A percentile compares a stretch with the other conserved stretches of the same genome.
Evolutionary conservation across 2,113 vertebrate species (phyloP).

Genomic region (Mus pahari): DNA sequence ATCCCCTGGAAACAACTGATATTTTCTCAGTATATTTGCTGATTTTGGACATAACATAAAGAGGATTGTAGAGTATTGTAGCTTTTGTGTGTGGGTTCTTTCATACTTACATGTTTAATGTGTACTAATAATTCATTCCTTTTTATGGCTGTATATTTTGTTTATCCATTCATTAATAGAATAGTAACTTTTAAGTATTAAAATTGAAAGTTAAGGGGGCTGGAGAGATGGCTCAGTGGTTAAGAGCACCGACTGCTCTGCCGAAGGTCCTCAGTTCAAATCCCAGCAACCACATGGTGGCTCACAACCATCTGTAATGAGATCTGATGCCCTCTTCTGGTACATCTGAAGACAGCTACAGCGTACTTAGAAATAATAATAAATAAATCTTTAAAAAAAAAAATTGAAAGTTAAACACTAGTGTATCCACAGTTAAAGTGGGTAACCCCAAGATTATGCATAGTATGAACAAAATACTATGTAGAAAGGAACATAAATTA

Average conservation of each 20-base stretch:
- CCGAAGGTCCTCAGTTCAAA: no score
- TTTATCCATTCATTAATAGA: slow-evolving; percentile 72
- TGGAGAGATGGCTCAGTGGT: no score
- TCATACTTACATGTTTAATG: background rate
- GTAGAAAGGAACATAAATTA: slow-evolving; percentile 73
- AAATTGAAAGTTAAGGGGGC: slow-evolving; percentile 70
- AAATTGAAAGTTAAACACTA: slow-evolving; percentile 68
- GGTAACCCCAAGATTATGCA: slow-evolving; percentile 71
- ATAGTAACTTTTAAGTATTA: slow-evolving; percentile 76
- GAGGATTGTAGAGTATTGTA: background rate
- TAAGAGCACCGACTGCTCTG: no score
- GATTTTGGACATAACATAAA: background rate
- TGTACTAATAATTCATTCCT: background rate
- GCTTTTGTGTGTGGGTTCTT: background rate
- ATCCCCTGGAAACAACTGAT: background rate
- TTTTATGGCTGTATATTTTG: slow-evolving; percentile 61
- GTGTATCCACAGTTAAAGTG: slow-evolving; percentile 64
- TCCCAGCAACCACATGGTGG: no score
- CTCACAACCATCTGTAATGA: no score
- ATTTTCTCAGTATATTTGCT: background rate
- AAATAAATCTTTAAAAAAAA: no score
- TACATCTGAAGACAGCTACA: no score
- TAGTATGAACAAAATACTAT: background rate
- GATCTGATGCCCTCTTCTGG: no score
- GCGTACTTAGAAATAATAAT: no score